These are phyloP conservation scores for Tetranychus truncatus DNA, from an alignment of 2,888 invertebrate species.

Conservation along the genomic window DNA sequence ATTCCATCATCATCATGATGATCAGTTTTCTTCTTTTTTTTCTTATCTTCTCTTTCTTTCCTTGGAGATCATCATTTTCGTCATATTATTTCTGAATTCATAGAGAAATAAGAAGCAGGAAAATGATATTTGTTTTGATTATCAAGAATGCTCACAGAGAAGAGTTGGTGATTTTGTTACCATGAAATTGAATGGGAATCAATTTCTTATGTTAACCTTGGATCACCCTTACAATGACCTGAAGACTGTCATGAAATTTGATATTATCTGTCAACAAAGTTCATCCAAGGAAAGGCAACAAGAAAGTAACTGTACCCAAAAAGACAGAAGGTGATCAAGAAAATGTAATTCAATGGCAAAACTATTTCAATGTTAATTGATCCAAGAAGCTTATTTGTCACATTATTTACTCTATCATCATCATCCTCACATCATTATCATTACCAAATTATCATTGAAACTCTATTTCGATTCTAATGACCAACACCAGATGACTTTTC, in stretches of 20 bases:
- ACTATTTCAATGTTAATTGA: background rate
- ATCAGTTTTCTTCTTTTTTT: background rate
- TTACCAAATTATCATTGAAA: background rate
- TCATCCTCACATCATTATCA: background rate
- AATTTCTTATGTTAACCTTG: background rate
- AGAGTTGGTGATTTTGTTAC: background rate
- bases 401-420: background rate
- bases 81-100: background rate
- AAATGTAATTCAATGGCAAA: background rate
- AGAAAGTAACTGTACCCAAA: background rate
- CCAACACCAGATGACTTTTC: background rate
- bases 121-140: background rate
- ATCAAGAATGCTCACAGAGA: background rate
- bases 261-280: background rate
- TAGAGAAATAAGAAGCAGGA: background rate
- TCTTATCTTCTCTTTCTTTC: background rate
- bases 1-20: background rate
- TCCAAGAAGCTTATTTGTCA: background rate
- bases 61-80: background rate
- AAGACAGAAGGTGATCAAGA: background rate
- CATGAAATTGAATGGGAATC: constrained; percentile 1
- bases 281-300: background rate
- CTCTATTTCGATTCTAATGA: background rate
- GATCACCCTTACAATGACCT: background rate
- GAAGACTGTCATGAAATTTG: background rate